Percentiles rank a stretch among this genome's conserved stretches.
phyloP scores from a whole-genome alignment of 2,888 invertebrate species.

The Onthophagus sagittarius region DNA sequence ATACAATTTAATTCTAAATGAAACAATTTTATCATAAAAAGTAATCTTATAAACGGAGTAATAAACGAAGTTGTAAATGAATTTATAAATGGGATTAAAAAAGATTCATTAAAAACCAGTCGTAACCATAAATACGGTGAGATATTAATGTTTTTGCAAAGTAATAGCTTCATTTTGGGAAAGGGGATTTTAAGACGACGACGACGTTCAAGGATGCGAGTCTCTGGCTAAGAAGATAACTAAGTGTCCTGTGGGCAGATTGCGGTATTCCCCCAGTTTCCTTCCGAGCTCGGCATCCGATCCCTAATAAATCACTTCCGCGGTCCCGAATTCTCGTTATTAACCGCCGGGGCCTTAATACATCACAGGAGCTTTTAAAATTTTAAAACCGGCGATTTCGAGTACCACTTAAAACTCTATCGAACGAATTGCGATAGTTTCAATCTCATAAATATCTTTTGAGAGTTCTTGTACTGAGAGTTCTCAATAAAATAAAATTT shows the following conservation, averaged over 20 bases:
- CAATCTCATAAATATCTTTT: neutral
- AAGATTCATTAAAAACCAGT: neutral
- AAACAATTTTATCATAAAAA: no score
- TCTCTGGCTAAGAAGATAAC: neutral
- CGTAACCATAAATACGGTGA: neutral
- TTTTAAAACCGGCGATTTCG: neutral
- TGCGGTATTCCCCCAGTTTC: neutral
- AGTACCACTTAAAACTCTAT: neutral
- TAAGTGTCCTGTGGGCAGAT: neutral
- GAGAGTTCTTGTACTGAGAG: no score
- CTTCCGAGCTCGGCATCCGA: neutral
- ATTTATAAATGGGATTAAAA: no score
- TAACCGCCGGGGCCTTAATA: neutral
- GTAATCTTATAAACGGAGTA: no score
- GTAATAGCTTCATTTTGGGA: neutral
- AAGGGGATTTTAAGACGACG: neutral
- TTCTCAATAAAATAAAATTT: no score
- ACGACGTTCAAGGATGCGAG: neutral
- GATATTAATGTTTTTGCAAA: neutral
- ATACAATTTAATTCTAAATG: no score
- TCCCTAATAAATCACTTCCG: neutral
- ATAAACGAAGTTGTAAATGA: no score
- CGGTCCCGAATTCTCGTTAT: neutral
- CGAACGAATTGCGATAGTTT: neutral
- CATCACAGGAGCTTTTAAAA: neutral